Conservation (phyloP, 2,888 invertebrate species). For the Eupithecia subfuscata region DNA sequence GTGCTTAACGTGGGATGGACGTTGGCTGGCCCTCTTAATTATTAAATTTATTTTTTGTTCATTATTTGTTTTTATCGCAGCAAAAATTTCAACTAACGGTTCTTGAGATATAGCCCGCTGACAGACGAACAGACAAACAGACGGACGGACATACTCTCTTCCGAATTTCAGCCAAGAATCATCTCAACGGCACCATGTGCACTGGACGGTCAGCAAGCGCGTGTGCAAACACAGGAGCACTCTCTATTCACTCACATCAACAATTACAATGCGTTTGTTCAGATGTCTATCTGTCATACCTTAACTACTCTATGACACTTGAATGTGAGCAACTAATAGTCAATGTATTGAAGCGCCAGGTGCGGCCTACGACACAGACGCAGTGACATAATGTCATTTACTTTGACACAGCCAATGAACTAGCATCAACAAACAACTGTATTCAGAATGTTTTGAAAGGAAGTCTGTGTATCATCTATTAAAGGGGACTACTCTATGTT, state of each 20-base stretch:
- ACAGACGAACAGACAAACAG: too few relatives aligned
- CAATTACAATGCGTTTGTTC: not conserved
- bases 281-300: not conserved
- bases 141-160: too few relatives aligned
- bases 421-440: constrained; percentile 24
- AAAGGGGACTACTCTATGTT: not conserved
- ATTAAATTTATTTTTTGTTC: too few relatives aligned
- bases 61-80: too few relatives aligned
- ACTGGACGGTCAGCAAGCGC: not conserved
- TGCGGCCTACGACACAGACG: constrained; percentile 20
- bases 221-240: not conserved
- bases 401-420: constrained; percentile 24
- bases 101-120: too few relatives aligned
- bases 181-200: too few relatives aligned
- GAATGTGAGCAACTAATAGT: not conserved
- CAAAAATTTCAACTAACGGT: too few relatives aligned
- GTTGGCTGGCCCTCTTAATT: too few relatives aligned
- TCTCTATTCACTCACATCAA: not conserved
- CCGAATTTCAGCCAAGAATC: too few relatives aligned
- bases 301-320: not conserved
- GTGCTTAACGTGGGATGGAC: too few relatives aligned
- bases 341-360: constrained; percentile 24
- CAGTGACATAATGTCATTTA: constrained; percentile 24
- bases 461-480: not conserved
- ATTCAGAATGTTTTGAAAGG: constrained; percentile 13